Base-by-base conservation (phyloP, 2,888 invertebrate species). In the Encarsia formosa region DNA sequence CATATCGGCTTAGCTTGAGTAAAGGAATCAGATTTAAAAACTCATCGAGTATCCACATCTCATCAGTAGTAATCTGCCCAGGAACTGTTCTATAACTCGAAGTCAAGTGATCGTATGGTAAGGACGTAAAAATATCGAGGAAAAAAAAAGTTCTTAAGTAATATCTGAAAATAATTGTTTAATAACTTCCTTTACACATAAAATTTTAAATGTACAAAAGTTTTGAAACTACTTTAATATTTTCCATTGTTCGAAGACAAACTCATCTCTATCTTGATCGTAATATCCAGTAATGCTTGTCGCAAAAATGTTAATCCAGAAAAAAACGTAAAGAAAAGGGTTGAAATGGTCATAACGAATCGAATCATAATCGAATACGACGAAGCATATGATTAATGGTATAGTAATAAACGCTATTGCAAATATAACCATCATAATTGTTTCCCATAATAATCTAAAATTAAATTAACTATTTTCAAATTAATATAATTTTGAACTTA, bases 101-200 rank as follows among this genome's bases (percentile, higher is more conserved):
- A 9, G 71, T 71, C 4, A 72, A 57, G 11, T 61, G 55, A 55
- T 72, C 71, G 54, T 69, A 72, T 1, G 71, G 69, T 32, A 72
- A 41, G 1, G 71, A 71, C 4, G 72, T 66, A 2, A 70, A 3
- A 15, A 66, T 32, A 45, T 73, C 73, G 19, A 63, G 38, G 5
- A 69, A 1, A 8, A 73, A 47, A 52, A 60, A 69, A 2, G 62
- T 53, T 48, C 52, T 62, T 0, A 62, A 1, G 50, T 73, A 73
- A 1, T 48, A 56, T 16, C 70, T 70, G 49, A 29, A 40, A 59
- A 31, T 20, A 31, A 42, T 35, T 19, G 52, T 51, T 37, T 4
- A 16, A 16, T 24, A 15, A 2, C 19, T n/a, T 8, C 19, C 2
- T 18, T 38, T 20, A 8, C 20, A 2, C 16, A 13, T 15, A 34